Percentiles rank a stretch among this genome's conserved stretches.
Conservation (phyloP, 2,888 invertebrate species). For the Zonitis immaculata region DNA sequence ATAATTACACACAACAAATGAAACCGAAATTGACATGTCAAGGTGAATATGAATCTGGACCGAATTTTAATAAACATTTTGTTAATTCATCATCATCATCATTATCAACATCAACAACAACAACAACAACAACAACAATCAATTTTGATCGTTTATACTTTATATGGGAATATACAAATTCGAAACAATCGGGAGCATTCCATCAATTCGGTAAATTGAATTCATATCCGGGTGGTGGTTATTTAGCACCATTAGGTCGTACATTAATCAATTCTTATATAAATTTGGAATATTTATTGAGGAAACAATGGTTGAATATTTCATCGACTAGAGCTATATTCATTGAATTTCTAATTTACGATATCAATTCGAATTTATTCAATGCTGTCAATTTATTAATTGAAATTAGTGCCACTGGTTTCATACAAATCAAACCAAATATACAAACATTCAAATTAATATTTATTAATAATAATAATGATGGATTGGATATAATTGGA, state of each 20-base stretch:
- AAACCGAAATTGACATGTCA: neutral
- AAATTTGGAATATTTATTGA: slow-evolving; percentile 30
- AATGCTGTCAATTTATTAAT: slow-evolving; percentile 30
- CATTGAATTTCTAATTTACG: slow-evolving; percentile 37
- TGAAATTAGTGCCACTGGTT: slow-evolving; percentile 35
- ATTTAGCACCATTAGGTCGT: slow-evolving; percentile 34
- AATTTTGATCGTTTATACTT: slow-evolving; percentile 16
- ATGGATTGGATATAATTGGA: slow-evolving; percentile 18
- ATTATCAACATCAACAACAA: no score
- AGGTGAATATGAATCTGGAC: slow-evolving; percentile 1
- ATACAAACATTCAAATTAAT: slow-evolving; percentile 33
- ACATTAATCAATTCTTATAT: slow-evolving; percentile 32
- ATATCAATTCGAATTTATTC: slow-evolving; percentile 37
- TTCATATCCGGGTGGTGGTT: slow-evolving; percentile 36
- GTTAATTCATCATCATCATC: no score
- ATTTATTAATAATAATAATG: slow-evolving; percentile 25
- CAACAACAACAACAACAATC: slow-evolving; percentile 3
- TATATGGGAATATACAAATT: slow-evolving; percentile 26
- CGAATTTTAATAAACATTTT: slow-evolving; percentile 22
- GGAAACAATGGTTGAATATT: slow-evolving; percentile 37
- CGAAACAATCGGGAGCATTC: slow-evolving; percentile 18
- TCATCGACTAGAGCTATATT: slow-evolving; percentile 29
- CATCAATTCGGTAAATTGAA: slow-evolving; percentile 21
- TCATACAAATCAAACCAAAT: slow-evolving; percentile 18
- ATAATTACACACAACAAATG: no score